Percentiles rank a stretch among this genome's conserved stretches.
Evolutionary conservation across 1,140 invertebrate genomes (phyloP).

Genomic region (Andricus grossulariae): DNA sequence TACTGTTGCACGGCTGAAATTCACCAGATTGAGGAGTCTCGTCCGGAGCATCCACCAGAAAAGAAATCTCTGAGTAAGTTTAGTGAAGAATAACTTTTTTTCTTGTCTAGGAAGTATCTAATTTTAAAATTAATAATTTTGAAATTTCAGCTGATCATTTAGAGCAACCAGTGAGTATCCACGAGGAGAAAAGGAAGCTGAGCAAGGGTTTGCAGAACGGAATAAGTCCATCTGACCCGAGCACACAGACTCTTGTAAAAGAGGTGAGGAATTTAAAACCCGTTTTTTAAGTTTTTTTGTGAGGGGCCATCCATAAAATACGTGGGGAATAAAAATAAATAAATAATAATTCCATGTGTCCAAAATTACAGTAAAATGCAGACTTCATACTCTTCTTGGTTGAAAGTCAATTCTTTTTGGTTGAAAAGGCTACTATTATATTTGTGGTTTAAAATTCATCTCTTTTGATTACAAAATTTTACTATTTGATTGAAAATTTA

Average conservation of each 20-base stretch:
- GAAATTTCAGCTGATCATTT: conserved; percentile 65
- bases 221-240: conserved; percentile 71
- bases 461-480: no score
- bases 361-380: no score
- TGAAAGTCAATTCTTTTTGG: no score
- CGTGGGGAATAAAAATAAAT: no score
- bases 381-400: no score
- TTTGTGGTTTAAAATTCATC: no score
- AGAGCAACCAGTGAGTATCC: conserved; percentile 68
- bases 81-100: conserved; percentile 16
- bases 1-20: conserved; percentile 71
- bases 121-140: conserved; percentile 27
- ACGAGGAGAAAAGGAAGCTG: conserved; percentile 70
- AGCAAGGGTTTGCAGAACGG: conserved; percentile 70
- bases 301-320: no score
- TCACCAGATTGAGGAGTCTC: conserved; percentile 67
- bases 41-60: conserved; percentile 67
- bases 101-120: conserved; percentile 11
- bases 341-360: no score
- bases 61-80: conserved; percentile 70
- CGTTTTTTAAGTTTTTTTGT: neutral
- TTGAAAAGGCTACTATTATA: no score
- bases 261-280: conserved; percentile 56
- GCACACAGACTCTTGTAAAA: conserved; percentile 70
- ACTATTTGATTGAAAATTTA: no score